Conservation (phyloP, 2,113 vertebrate genomes). For the Cyphomyrus plagiostoma region DNA sequence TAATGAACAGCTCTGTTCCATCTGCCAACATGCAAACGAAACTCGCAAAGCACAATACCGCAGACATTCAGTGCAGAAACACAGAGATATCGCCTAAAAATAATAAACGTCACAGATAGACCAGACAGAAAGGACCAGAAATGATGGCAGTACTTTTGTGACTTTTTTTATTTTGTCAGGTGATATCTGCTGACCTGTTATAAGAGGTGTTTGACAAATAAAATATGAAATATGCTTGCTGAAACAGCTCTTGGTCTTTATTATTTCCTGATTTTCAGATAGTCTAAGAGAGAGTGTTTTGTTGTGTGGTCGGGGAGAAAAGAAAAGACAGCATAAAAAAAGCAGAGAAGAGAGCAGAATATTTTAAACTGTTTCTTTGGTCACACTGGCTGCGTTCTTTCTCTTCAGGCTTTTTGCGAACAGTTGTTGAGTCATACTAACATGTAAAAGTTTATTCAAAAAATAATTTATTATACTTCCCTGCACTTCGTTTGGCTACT, state of each 20-base stretch:
- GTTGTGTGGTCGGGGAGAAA: neutral
- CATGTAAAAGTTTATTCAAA: neutral
- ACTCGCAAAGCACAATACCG: neutral
- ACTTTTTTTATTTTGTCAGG: conserved; percentile 36
- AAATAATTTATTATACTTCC: neutral
- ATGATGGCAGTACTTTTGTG: conserved; percentile 44
- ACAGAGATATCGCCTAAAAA: neutral
- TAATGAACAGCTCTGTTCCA: neutral
- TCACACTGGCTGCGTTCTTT: neutral
- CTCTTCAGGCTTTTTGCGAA: neutral
- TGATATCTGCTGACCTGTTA: neutral
- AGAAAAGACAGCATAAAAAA: neutral
- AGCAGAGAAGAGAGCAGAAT: neutral
- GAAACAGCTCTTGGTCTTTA: neutral
- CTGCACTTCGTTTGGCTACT: neutral
- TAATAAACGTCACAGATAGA: conserved; percentile 50
- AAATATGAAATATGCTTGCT: neutral
- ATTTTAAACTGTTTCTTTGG: neutral
- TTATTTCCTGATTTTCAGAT: neutral
- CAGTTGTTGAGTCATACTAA: neutral
- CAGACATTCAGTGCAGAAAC: neutral
- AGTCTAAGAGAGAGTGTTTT: neutral
- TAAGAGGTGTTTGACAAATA: neutral
- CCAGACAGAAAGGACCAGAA: conserved; percentile 43
- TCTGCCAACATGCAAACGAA: neutral